phyloP scores from a whole-genome alignment of 2,888 invertebrate species.

The Diaprepes abbreviatus region DNA sequence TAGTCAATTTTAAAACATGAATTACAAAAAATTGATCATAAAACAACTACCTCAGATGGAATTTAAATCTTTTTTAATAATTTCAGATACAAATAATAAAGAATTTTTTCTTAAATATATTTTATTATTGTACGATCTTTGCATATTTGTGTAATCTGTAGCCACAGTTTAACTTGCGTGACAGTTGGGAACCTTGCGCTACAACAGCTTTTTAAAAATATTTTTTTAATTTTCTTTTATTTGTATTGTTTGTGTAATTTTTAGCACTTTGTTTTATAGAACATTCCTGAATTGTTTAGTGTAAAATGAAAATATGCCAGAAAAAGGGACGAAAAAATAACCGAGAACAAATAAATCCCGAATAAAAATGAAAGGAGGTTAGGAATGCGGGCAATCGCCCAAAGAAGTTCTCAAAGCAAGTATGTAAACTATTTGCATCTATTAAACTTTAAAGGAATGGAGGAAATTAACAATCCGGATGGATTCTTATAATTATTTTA shows the following conservation, averaged over 20 bases:
- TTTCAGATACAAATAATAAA: no score
- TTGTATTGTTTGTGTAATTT: constrained; percentile 14
- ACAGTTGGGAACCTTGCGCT: constrained; percentile 33
- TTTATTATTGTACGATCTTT: no score
- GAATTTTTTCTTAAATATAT: no score
- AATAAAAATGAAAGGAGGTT: constrained; percentile 65
- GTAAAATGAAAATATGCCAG: constrained; percentile 6
- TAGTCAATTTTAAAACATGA: no score
- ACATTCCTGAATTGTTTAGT: background rate
- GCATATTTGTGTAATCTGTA: background rate
- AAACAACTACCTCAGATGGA: no score
- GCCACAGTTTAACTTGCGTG: constrained; percentile 7
- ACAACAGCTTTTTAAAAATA: constrained; percentile 36
- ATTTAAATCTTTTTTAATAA: no score
- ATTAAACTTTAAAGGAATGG: constrained; percentile 7
- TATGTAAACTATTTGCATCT: constrained; percentile 55
- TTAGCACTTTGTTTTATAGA: background rate
- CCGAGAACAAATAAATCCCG: constrained; percentile 34
- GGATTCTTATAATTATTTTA: constrained; percentile 4
- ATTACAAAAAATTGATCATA: no score
- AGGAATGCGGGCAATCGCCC: constrained; percentile 67
- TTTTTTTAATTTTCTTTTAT: constrained; percentile 4
- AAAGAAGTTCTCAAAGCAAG: constrained; percentile 63
- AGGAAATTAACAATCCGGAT: background rate
- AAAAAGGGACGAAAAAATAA: background rate